phyloP scores from a whole-genome alignment of 2,888 invertebrate species.

The Watsonalla cultraria region DNA sequence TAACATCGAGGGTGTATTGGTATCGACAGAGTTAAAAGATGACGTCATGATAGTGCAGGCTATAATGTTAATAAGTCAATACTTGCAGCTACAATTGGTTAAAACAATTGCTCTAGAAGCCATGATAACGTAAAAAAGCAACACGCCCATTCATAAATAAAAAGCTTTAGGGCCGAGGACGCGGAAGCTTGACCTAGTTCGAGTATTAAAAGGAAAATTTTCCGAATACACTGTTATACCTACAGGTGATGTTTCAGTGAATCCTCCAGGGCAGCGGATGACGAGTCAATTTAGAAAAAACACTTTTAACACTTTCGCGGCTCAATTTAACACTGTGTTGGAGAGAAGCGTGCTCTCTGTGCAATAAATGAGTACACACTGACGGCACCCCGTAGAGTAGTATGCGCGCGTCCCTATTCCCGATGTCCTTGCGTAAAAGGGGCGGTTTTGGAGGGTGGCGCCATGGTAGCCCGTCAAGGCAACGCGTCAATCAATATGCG shows the following conservation, averaged over 20 bases:
- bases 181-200: slow-evolving; percentile 71
- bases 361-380: slow-evolving; percentile 57
- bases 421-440: slow-evolving; percentile 71
- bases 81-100: slow-evolving; percentile 7
- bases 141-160: slow-evolving; percentile 63
- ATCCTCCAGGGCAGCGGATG: slow-evolving; percentile 55
- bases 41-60: slow-evolving; percentile 25
- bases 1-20: slow-evolving; percentile 28
- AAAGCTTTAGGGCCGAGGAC: slow-evolving; percentile 58
- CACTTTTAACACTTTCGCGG: slow-evolving; percentile 49
- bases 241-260: slow-evolving; percentile 60
- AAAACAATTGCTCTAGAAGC: slow-evolving; percentile 18
- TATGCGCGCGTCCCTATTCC: slow-evolving; percentile 76
- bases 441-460: slow-evolving; percentile 72
- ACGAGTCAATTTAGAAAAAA: slow-evolving; percentile 27
- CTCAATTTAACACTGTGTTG: slow-evolving; percentile 26
- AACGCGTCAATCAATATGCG: slow-evolving; percentile 75
- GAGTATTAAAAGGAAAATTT: slow-evolving; percentile 22
- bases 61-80: neutral
- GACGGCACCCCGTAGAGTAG: slow-evolving; percentile 39
- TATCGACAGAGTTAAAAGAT: slow-evolving; percentile 22
- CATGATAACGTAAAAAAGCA: slow-evolving; percentile 34
- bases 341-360: slow-evolving; percentile 50
- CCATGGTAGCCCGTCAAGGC: slow-evolving; percentile 63
- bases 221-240: slow-evolving; percentile 36